phyloP scores from a whole-genome alignment of 2,113 vertebrate species.

The Phylloscopus trochilus region DNA sequence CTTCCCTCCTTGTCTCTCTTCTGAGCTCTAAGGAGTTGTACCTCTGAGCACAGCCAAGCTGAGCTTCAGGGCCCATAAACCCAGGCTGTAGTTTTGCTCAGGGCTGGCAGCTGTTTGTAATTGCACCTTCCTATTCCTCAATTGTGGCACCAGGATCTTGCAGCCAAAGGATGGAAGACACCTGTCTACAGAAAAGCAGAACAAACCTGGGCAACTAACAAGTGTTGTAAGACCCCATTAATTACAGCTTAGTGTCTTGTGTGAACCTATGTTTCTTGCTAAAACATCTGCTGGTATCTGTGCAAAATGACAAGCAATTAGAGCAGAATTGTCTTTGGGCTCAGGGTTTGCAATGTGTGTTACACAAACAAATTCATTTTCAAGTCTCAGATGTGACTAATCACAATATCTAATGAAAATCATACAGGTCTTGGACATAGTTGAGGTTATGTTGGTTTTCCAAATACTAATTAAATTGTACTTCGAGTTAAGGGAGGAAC shows the following conservation, averaged over 20 bases:
- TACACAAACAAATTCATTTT: not conserved
- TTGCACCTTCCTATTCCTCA: not conserved
- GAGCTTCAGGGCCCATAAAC: not conserved
- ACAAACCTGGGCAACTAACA: not conserved
- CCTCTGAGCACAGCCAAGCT: not conserved
- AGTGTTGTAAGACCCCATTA: not conserved
- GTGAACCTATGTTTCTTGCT: not conserved
- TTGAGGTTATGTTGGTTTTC: not conserved
- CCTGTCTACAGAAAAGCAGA: not conserved
- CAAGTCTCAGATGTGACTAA: not conserved
- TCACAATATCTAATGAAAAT: not conserved
- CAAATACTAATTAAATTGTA: slow-evolving; percentile 6
- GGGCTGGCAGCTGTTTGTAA: not conserved
- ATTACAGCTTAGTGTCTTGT: not conserved
- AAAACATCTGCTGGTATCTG: not conserved
- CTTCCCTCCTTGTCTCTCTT: not conserved
- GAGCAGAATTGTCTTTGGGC: not conserved
- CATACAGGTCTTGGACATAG: not conserved
- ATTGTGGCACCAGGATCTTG: not conserved
- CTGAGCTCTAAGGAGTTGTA: not conserved
- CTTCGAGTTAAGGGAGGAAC: not conserved
- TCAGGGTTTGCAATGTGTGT: not conserved
- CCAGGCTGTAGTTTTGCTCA: not conserved
- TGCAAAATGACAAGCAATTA: not conserved
- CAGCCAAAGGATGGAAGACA: not conserved